phyloP scores from a whole-genome alignment of 2,113 vertebrate genomes.

The Lamprotornis superbus region DNA sequence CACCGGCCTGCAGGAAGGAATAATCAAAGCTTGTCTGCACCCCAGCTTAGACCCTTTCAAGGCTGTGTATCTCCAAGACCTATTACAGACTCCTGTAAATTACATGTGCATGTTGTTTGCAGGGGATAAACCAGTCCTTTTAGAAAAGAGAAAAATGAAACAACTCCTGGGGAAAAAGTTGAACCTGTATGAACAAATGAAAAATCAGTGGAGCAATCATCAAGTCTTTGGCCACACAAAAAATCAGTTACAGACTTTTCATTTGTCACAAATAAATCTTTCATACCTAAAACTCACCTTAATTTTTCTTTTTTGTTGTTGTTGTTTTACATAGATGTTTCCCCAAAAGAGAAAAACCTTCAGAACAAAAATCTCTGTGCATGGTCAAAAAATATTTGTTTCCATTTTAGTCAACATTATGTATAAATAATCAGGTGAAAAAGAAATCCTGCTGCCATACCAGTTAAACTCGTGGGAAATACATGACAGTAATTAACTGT shows the following conservation, averaged over 20 bases:
- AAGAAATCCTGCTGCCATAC: neutral
- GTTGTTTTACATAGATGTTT: neutral
- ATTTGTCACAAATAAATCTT: neutral
- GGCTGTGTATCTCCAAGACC: neutral
- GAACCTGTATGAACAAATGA: neutral
- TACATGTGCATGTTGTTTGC: neutral
- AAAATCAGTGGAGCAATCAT: neutral
- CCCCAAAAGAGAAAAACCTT: neutral
- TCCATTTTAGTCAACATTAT: neutral
- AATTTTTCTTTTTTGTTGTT: neutral
- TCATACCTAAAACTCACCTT: neutral
- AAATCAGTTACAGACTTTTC: neutral
- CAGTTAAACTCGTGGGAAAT: neutral
- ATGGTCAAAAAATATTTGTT: neutral
- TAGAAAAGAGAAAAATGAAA: neutral
- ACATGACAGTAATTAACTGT: neutral
- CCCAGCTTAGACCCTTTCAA: neutral
- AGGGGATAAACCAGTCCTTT: fast-evolving
- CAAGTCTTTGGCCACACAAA: neutral
- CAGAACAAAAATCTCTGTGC: neutral
- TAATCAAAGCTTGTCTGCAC: neutral
- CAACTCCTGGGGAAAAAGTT: neutral
- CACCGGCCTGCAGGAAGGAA: fast-evolving
- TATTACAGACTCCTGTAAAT: neutral
- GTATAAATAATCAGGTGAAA: neutral